Percentiles rank a stretch among this genome's conserved stretches.
Evolutionary conservation across 1,140 invertebrate genomes (phyloP).

Genomic region (Drosophila ogumai): DNA sequence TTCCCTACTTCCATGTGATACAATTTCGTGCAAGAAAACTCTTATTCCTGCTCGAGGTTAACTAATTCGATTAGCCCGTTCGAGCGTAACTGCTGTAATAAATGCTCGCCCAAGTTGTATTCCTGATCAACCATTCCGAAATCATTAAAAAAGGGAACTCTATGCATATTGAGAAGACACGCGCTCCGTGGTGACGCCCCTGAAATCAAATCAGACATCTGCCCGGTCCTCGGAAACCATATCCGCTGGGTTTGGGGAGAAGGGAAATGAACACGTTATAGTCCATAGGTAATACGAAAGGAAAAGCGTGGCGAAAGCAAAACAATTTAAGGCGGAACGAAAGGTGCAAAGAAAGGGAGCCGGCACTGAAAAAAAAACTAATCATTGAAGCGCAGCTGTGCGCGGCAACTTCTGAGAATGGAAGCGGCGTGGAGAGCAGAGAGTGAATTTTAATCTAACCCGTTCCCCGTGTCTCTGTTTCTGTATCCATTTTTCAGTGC

Average conservation of each 20-base stretch:
- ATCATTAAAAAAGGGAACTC: constrained; percentile 15
- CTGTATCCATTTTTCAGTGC: constrained; percentile 85
- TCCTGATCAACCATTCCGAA: constrained; percentile 10
- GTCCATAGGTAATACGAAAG: constrained; percentile 10
- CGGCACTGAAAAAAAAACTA: constrained; percentile 52
- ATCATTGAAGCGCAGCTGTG: constrained; percentile 69
- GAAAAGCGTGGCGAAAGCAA: constrained; percentile 62
- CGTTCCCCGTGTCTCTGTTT: constrained; percentile 7
- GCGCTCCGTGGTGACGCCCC: not conserved
- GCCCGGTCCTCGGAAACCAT: constrained; percentile 1
- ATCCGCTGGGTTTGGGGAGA: not conserved
- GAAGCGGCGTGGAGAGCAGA: constrained; percentile 4
- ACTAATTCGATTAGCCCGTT: constrained; percentile 11
- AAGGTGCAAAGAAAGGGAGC: constrained; percentile 4
- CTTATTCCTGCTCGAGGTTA: not conserved
- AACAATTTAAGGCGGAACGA: constrained; percentile 71
- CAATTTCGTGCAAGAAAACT: not conserved
- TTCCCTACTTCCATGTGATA: not conserved
- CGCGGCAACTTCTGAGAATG: constrained; percentile 63
- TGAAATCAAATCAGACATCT: constrained; percentile 20
- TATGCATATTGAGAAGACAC: constrained; percentile 15
- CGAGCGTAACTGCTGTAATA: constrained; percentile 6
- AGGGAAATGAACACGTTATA: constrained; percentile 14
- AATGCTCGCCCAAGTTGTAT: not conserved
- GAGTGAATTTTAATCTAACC: constrained; percentile 30